Conservation (phyloP, 2,113 vertebrate species). For the Lota lota region DNA sequence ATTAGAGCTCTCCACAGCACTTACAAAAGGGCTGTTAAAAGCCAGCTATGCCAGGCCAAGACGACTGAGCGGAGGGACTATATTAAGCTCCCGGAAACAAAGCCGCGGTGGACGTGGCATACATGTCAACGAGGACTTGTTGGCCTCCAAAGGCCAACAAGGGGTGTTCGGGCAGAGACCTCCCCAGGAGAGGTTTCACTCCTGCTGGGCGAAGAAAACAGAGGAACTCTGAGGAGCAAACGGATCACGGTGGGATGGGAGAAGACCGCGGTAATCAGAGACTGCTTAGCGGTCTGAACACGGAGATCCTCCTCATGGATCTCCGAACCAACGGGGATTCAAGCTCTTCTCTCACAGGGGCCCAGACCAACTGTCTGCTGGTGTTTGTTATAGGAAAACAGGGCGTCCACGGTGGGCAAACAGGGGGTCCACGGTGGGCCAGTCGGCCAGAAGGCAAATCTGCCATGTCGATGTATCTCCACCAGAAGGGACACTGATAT, state of each 20-base stretch:
- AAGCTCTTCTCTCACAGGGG: too few relatives aligned
- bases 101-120: constrained; percentile 49
- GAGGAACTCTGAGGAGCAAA: constrained; percentile 39
- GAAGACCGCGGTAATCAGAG: not conserved
- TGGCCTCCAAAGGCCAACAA: constrained; percentile 45
- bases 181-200: constrained; percentile 57
- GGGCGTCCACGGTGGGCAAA: too few relatives aligned
- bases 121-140: constrained; percentile 38
- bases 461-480: too few relatives aligned
- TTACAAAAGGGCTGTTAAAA: constrained; percentile 48
- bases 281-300: too few relatives aligned
- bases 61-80: constrained; percentile 63
- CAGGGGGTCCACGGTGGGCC: too few relatives aligned
- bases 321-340: too few relatives aligned
- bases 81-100: constrained; percentile 58
- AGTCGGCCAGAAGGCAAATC: too few relatives aligned
- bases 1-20: constrained; percentile 47
- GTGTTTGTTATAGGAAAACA: too few relatives aligned
- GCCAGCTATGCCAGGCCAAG: constrained; percentile 14
- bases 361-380: too few relatives aligned
- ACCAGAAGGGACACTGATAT: too few relatives aligned
- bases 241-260: constrained; percentile 29
- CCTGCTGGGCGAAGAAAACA: constrained; percentile 15
- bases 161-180: constrained; percentile 49
- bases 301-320: too few relatives aligned